A percentile compares a stretch with the other conserved stretches of the same genome.
Conservation (phyloP, 2,113 vertebrate species). For the Podilymbus podiceps region DNA sequence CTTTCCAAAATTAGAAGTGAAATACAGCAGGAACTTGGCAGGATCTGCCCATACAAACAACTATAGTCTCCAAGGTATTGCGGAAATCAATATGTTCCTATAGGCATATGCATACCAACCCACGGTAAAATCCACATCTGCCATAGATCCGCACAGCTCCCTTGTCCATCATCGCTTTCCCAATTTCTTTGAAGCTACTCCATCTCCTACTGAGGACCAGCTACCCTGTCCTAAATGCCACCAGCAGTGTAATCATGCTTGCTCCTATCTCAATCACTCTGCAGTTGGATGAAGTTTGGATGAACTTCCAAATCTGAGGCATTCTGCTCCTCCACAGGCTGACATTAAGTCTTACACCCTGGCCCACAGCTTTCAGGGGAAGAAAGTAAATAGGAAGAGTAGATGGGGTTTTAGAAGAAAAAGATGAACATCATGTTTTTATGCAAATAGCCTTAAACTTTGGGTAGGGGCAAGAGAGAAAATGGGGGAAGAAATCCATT, state of each 20-base stretch:
- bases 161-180: neutral
- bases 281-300: neutral
- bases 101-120: neutral
- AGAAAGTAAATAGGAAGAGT: neutral
- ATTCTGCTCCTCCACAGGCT: neutral
- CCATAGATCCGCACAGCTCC: neutral
- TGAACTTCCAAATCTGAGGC: neutral
- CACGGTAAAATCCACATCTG: neutral
- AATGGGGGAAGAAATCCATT: conserved; percentile 25
- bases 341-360: neutral
- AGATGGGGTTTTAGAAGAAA: neutral
- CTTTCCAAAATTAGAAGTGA: neutral
- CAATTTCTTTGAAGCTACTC: neutral
- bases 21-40: neutral
- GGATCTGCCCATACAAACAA: neutral
- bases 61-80: neutral
- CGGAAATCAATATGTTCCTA: neutral
- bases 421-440: neutral
- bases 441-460: conserved; percentile 41
- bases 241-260: neutral
- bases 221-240: neutral
- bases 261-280: neutral
- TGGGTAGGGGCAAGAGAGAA: neutral
- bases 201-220: neutral
- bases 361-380: neutral